Base-by-base conservation (phyloP, 2,113 vertebrate species). In the Hipposideros armiger region DNA sequence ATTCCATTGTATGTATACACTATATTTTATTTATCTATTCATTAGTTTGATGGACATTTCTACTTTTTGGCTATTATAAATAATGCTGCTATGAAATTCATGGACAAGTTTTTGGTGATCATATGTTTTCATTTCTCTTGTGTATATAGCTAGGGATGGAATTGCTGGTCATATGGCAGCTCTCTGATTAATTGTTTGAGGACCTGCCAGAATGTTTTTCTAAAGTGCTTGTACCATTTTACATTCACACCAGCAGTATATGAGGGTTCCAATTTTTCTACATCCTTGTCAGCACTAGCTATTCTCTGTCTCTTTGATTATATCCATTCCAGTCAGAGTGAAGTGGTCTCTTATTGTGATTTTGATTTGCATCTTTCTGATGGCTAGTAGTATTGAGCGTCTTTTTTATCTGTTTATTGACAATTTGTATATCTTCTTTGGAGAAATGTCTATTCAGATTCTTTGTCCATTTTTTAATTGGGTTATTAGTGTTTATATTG, bases 121-220 rank as follows among this genome's bases (percentile, higher is more conserved):
- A 72, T 2, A 52, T 60, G 54, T 56, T 96, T 95, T 96, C 42
- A 42, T 50, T 95, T 90, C 7, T 90, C 32, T 56, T 78, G 58
- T 19, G 36, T 50, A 30, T 32, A 60, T 4, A 32, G 24, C 42
- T 66, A 87, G 20, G 64, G 58, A 14, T 70, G 16, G 54, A 77
- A 74, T 32, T 74, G 81, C 8, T 30, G 24, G 40, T 74, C 32
- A 60, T 40, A 78, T 30, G 47, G 54, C 26, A 82, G 83, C 42
- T 87, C 30, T 74, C 28, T 47, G 66, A 58, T 64, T 83, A 76
- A 73, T 40, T 77, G 30, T 67, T 56, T 83, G 72, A 95, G 10
- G 64, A 88, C 70, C 30, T 67, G 58, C 16, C 20, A 74, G 62
- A 78, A 5, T 47, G 9, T 89, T 74, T 78, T 56, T 64, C 24